Base-by-base conservation (phyloP, 2,113 vertebrate species). In the Opisthocomus hoazin region DNA sequence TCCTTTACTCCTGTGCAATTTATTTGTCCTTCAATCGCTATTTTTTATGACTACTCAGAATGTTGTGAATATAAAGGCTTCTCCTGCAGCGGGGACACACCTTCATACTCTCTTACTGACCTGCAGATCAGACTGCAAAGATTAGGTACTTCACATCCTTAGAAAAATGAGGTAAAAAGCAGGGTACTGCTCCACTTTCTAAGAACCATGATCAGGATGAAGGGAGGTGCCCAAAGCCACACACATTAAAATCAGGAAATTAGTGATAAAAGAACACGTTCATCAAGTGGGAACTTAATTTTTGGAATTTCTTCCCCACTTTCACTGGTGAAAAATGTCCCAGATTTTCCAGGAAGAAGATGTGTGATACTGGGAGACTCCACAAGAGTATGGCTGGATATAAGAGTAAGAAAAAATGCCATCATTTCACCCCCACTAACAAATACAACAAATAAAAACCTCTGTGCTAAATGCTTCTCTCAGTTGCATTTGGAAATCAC, bases 221-320 rank as follows among this genome's bases (percentile, higher is more conserved):
- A 79, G 57, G 41, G 18, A 87, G 10, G 26, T 57, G 9, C 24
- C 30, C 23, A 76, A 85, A 90, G 14, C 23, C 53, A 43, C 8
- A 17, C 5, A 8, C 10, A 66, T 24, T 57, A 71, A 87, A 71
- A 45, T 27, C 11, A 57, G 19, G 19, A 71, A 90, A 71, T 70
- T 37, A 63, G 7, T 68, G 48, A 71, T 46, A 51, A 60, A 82
- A 51, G 57, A 39, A 13, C 0, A 0, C 7, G 10, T n/a, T 84
- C 5, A 48, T 43, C 14, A 53, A 51, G 22, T 4, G 30, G 22
- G 51, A 78, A 45, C 11, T 30, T 45, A 7, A 18, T 21, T 87
- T 89, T 50, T 27, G 14, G 41, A 80, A 85, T 83, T 43, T 36
- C 3, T 53, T 4, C 9, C 3, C 14, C 34, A 9, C 37, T 76